Base-by-base conservation (phyloP, 2,797 vertebrate species). In the Arvicola amphibius region DNA sequence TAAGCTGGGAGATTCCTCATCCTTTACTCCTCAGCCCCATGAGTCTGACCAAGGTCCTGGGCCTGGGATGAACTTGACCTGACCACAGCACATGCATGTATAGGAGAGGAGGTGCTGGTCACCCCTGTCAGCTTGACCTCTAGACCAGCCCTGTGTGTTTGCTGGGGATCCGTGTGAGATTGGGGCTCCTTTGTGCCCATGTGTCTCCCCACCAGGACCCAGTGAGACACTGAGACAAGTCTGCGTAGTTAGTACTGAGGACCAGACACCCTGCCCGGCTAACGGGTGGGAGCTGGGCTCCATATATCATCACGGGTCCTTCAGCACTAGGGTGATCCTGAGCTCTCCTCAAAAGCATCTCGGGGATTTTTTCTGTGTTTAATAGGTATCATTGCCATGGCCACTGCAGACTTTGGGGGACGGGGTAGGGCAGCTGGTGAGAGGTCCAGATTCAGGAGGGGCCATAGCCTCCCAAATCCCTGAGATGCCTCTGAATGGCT, bases 301-400 rank as follows among this genome's bases (percentile, higher is more conserved):
- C 2, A 12, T 7, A 12, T 1, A 0, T 32, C 43, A 3, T 61
- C 11, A 0, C 0, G 9, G 10, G 11, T 37, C 13, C 53, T 91
- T 37, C n/a, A 23, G 43, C 27, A 34, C 5, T 5, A 43, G 43
- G 65, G 23, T 6, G 25, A 14, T 32, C 29, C 12, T 56, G 59
- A 73, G 73, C 2, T 5, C 21, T 67, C 67, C 21, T 17, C 40
- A 23, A 32, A 67, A 32, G 16, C 73, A 2, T 61, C 48, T 73
- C 40, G 8, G 17, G 21, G 65, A 25, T 29, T 29, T 73, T 88
- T 53, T 56, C 17, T 74, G 25, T 88, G 51, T 74, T 29, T 88
- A 23, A 53, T 29, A 21, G 23, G 69, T 88, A 6, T 76, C 29
- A 40, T 25, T 56, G 43, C 10, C 2, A 14, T 61, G 34, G 5